Base-by-base conservation (phyloP, 2,888 invertebrate species). In the Drosophila demipolita region DNA sequence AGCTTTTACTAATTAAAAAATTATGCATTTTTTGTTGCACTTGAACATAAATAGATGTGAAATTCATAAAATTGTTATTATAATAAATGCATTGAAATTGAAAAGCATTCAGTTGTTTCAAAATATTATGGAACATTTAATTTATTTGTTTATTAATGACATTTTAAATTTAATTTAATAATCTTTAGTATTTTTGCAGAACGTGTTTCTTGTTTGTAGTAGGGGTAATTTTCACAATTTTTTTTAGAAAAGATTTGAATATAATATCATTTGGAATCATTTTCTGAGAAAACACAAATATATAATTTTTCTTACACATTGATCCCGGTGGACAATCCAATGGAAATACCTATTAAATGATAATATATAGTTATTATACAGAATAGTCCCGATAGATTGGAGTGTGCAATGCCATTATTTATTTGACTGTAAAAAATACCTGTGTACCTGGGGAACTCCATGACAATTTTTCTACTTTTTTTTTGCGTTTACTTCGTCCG, bases 391-490 rank as follows among this genome's bases (percentile, higher is more conserved):
- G 8, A 45, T 23, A 1, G 23, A 45, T 23, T 45, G 8, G 8
- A 23, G 15, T 8, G 45, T 15, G 23, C 8, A 15, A 15, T 45
- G 2, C 15, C 4, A 15, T 23, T 45, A 23, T 23, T 45, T 15
- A 4, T 3, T 15, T 45, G 45, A 45, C 42, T 45, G 12, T 7
- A 38, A 8, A 15, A 8, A 2, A 80, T 71, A 78, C 78, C 81
- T 80, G 64, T 80, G 64, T 66, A 77, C 75, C 78, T 85, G 91
- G 87, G 90, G 88, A 90, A 90, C 83, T 77, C 91, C 91, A 69
- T 57, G 68, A 52, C 50, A 42, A 29, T 63, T 53, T 67, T 54
- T 42, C 26, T 45, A 64, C 42, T 26, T 79, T 66, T 71, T 72
- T 63, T 75, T 68, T 66, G 74, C 57, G 20, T 38, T 36, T 65